Conservation (phyloP, 2,797 vertebrate genomes). For the Sebastes matsubarae region DNA sequence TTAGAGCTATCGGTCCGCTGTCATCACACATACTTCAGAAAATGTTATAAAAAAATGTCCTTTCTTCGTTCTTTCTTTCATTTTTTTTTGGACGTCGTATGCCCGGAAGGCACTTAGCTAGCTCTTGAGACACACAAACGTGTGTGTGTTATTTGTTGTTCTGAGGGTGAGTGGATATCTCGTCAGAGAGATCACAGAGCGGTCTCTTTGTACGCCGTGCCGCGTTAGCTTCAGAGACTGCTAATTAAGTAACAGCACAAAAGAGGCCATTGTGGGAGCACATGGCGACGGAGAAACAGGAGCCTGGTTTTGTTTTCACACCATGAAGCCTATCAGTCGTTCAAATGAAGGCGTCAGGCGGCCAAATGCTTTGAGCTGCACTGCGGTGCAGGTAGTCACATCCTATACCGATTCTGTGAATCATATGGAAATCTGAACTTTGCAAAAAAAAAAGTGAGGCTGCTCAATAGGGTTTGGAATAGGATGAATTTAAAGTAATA, state of each 20-base stretch:
- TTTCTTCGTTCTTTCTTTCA: neutral
- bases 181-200: conserved; percentile 37
- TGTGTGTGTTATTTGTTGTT: conserved; percentile 13
- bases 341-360: neutral
- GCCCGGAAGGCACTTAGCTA: neutral
- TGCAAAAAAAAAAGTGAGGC: neutral
- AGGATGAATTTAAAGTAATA: neutral
- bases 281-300: conserved; percentile 15
- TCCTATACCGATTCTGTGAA: neutral
- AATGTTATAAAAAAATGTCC: neutral
- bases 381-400: neutral
- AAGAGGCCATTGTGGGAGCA: conserved; percentile 45
- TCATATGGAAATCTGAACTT: neutral
- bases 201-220: conserved; percentile 2
- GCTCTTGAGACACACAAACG: conserved; percentile 24
- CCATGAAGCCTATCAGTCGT: neutral
- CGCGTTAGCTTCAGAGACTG: conserved; percentile 52
- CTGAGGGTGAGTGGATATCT: conserved; percentile 29
- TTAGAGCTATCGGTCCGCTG: neutral
- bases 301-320: conserved; percentile 11
- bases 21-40: conserved; percentile 8
- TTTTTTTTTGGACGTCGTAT: neutral
- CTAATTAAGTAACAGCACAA: conserved; percentile 62
- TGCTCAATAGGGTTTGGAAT: no score
- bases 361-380: neutral